A percentile compares a stretch with the other conserved stretches of the same genome.
These are phyloP conservation scores for Zosterops hypoxanthus DNA, from an alignment of 2,113 vertebrate genomes.

Conservation along the genomic window DNA sequence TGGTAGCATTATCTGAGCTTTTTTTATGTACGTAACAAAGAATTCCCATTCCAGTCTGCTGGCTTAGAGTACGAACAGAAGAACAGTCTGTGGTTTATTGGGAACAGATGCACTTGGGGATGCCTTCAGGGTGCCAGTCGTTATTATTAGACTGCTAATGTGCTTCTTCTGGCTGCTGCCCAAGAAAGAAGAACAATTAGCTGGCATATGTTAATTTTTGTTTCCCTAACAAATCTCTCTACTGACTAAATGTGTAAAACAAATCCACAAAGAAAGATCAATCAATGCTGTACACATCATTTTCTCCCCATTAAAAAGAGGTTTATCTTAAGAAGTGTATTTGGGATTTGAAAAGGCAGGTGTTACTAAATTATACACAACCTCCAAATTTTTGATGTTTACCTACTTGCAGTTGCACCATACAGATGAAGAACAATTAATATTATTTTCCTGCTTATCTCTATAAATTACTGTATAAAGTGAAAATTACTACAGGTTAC, in stretches of 20 bases:
- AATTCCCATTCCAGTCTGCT: slow-evolving; percentile 82
- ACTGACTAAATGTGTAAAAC: slow-evolving; percentile 89
- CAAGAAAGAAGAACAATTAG: slow-evolving; percentile 92
- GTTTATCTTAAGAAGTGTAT: slow-evolving; percentile 82
- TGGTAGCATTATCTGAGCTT: slow-evolving; percentile 80
- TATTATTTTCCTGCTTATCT: slow-evolving; percentile 63
- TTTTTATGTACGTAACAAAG: slow-evolving; percentile 86
- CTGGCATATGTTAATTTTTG: slow-evolving; percentile 92
- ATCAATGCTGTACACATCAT: slow-evolving; percentile 85
- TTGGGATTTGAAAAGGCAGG: slow-evolving; percentile 81
- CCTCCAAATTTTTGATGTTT: slow-evolving; percentile 64
- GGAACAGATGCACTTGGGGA: slow-evolving; percentile 87
- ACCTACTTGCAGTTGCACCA: slow-evolving; percentile 64
- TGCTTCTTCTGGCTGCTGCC: slow-evolving; percentile 85
- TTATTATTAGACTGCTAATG: slow-evolving; percentile 89
- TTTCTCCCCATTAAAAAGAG: slow-evolving; percentile 84
- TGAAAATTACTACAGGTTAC: slow-evolving; percentile 69
- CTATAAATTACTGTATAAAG: slow-evolving; percentile 63
- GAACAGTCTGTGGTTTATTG: slow-evolving; percentile 89
- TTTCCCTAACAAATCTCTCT: slow-evolving; percentile 91
- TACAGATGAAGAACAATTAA: slow-evolving; percentile 61
- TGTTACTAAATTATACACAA: slow-evolving; percentile 77
- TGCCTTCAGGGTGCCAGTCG: slow-evolving; percentile 86
- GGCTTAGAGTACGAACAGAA: slow-evolving; percentile 80
- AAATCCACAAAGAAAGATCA: slow-evolving; percentile 91